phyloP scores from a whole-genome alignment of 1,140 invertebrate genomes.

The Lepidurus arcticus region DNA sequence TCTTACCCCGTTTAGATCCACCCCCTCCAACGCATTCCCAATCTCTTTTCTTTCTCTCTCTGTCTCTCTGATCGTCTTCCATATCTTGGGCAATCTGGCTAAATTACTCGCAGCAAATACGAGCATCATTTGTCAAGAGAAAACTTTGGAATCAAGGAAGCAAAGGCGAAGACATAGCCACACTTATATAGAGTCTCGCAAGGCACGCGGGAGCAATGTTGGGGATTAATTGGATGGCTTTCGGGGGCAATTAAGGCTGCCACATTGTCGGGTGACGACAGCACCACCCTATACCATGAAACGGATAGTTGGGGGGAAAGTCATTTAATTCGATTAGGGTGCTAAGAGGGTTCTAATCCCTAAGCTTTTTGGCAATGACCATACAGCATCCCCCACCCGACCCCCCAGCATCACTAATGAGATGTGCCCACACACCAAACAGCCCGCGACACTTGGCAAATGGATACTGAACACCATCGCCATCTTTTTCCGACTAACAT shows the following conservation, averaged over 20 bases:
- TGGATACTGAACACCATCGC: background rate
- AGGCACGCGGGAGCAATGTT: background rate
- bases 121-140: slow-evolving; percentile 4
- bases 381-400: background rate
- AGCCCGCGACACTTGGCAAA: background rate
- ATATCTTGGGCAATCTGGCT: slow-evolving; percentile 30
- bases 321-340: slow-evolving; percentile 22
- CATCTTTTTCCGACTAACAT: background rate
- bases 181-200: background rate
- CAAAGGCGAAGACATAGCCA: background rate
- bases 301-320: background rate
- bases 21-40: slow-evolving; percentile 8
- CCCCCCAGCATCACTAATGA: slow-evolving; percentile 2
- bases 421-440: slow-evolving; percentile 20
- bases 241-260: slow-evolving; percentile 12
- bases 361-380: slow-evolving; percentile 18
- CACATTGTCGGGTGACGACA: slow-evolving; percentile 16
- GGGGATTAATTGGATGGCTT: slow-evolving; percentile 13
- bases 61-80: slow-evolving; percentile 22
- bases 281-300: background rate
- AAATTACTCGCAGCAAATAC: slow-evolving; percentile 26
- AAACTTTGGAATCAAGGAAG: background rate
- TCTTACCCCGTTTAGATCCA: slow-evolving; percentile 22
- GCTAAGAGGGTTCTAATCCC: slow-evolving; percentile 21
- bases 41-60: slow-evolving; percentile 18